Evolutionary conservation across 2,113 vertebrate species (phyloP).

Genomic region (Lynx canadensis): DNA sequence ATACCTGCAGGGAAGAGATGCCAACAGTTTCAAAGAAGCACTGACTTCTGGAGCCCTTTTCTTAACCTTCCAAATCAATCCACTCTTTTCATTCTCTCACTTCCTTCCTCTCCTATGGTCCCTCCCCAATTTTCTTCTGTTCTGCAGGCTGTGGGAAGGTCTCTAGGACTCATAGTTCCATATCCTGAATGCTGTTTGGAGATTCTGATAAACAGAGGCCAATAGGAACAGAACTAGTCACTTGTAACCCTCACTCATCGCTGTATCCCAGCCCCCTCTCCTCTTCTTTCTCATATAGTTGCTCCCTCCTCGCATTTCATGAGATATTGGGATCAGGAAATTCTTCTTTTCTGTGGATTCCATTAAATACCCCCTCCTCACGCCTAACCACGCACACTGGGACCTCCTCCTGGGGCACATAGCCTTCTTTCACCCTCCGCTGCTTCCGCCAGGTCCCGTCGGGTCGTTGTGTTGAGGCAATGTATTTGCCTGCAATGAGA

Average conservation of each 20-base stretch:
- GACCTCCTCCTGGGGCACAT: conserved; percentile 96
- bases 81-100: not conserved
- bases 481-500: conserved; percentile 92
- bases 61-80: not conserved
- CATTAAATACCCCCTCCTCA: not conserved
- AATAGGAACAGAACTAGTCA: not conserved
- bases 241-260: not conserved
- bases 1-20: conserved; percentile 86
- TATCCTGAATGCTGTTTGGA: not conserved
- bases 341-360: not conserved
- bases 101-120: not conserved
- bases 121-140: not conserved
- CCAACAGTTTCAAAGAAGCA: conserved; percentile 9
- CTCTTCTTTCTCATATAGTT: not conserved
- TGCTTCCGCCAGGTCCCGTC: conserved; percentile 97
- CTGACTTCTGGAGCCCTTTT: not conserved
- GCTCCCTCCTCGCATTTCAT: not conserved
- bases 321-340: not conserved
- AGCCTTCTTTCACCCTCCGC: conserved; percentile 94
- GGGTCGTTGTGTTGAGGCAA: conserved; percentile 94
- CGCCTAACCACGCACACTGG: conserved; percentile 91
- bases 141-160: not conserved
- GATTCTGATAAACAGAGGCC: not conserved
- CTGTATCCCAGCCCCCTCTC: not conserved
- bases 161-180: not conserved